These are phyloP conservation scores for Plecturocebus donacophilus DNA, from an alignment of 2,113 vertebrate species.

Conservation along the genomic window DNA sequence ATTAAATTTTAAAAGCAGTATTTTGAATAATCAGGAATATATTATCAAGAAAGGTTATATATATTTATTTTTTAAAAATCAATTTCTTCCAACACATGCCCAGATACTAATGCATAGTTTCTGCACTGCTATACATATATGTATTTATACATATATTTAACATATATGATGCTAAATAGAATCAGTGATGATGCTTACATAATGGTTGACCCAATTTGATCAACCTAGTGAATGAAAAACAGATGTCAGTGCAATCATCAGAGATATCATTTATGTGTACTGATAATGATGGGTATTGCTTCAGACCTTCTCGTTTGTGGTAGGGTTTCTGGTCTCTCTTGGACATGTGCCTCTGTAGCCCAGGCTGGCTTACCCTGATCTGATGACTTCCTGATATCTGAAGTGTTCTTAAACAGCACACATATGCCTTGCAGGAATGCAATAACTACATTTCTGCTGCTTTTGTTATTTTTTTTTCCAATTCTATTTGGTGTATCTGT, in stretches of 20 bases:
- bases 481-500: slow-evolving; percentile 1
- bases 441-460: background rate
- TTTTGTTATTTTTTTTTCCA: background rate
- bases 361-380: background rate
- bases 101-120: background rate
- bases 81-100: background rate
- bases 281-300: background rate
- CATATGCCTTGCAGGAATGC: background rate
- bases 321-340: too few relatives aligned
- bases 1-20: background rate
- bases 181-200: background rate
- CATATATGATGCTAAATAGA: background rate
- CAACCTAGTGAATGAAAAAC: background rate
- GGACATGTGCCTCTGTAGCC: background rate
- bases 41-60: background rate
- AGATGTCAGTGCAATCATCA: background rate
- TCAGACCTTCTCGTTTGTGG: background rate
- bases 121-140: background rate
- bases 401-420: background rate
- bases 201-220: background rate
- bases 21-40: background rate
- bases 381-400: background rate
- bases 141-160: background rate
- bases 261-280: background rate
- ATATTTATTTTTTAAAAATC: background rate